Evolutionary conservation across 2,113 vertebrate species (phyloP).

Genomic region (Pseudopodoces humilis): DNA sequence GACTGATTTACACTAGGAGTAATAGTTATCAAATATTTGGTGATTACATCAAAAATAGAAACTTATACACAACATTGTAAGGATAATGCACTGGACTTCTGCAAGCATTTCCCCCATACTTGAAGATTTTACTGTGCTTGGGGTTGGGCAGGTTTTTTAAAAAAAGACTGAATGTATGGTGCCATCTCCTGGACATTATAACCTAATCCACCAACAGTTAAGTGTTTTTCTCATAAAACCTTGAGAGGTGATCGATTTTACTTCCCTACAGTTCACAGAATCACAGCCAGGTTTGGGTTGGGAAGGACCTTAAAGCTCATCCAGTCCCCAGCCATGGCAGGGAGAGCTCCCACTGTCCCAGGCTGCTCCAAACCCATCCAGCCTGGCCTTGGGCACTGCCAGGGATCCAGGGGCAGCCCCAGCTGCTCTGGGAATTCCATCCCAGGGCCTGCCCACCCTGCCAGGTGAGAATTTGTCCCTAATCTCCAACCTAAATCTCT

Average conservation of each 20-base stretch:
- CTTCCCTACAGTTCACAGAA: neutral
- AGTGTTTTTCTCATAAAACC: neutral
- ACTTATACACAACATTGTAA: neutral
- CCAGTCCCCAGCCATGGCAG: neutral
- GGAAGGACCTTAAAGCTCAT: neutral
- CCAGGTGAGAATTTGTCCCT: rapidly evolving
- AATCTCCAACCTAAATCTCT: neutral
- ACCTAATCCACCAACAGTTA: neutral
- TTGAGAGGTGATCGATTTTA: neutral
- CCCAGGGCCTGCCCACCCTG: neutral
- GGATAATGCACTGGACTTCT: neutral
- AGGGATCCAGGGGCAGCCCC: neutral
- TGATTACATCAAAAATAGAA: neutral
- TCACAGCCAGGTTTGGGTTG: neutral
- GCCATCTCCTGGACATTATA: slow-evolving; percentile 74
- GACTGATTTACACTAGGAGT: neutral
- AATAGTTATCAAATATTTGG: slow-evolving; percentile 2
- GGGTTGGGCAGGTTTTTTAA: neutral
- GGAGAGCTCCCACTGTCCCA: neutral
- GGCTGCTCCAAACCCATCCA: neutral
- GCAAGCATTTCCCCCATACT: neutral
- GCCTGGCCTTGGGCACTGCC: neutral
- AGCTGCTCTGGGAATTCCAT: neutral
- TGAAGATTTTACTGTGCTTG: neutral
- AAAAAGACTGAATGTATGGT: slow-evolving; percentile 66